Evolutionary conservation across 2,113 vertebrate species (phyloP), one percentile per base, ranked within the genome.

Genomic region (Psilopogon haemacephalus): DNA sequence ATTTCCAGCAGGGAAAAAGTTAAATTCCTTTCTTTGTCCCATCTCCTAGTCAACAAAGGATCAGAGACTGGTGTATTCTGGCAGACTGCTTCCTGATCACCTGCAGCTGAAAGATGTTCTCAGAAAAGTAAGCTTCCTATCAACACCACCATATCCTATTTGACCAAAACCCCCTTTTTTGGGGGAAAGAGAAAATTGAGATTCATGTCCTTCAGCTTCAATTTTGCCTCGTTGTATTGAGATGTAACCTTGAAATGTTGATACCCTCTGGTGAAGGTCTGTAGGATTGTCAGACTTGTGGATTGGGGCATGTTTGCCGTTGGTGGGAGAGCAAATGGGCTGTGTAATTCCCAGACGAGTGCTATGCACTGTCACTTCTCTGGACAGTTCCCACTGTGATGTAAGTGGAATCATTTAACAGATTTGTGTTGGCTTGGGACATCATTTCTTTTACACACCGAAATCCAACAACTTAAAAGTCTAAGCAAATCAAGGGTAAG

Each of bases 21-120:
- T 97, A 93, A 97, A 94, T 95, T 96, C 86, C 93, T 97, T 94
- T 97, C 94, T 97, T 97, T 98, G 95, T 97, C 95, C 90, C 94
- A 93, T 97, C 89, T 97, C 94, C 92, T 91, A 99, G 99, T 97
- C 96, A 80, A 98, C 98, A 78, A 98, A 98, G 98, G 99, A 99
- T 97, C 99, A 99, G 96, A 98, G 98, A 73, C 97, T 99, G 97
- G 98, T 99, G 95, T 99, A 99, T 97, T 99, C 98, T 62, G 99
- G 99, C 92, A 98, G 97, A 95, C 98, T 99, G 94, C 98, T 99
- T 91, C 98, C 98, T 77, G 99, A 99, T 97, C 98, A 99, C 90
- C 98, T 99, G 89, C 98, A 98, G 96, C 98, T 99, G 96, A 98
- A 98, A 97, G 98, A 99, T 95, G 97, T 99, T 97, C 98, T 99